These are phyloP conservation scores for Garra rufa DNA, from an alignment of 2,113 vertebrate genomes.

Conservation along the genomic window DNA sequence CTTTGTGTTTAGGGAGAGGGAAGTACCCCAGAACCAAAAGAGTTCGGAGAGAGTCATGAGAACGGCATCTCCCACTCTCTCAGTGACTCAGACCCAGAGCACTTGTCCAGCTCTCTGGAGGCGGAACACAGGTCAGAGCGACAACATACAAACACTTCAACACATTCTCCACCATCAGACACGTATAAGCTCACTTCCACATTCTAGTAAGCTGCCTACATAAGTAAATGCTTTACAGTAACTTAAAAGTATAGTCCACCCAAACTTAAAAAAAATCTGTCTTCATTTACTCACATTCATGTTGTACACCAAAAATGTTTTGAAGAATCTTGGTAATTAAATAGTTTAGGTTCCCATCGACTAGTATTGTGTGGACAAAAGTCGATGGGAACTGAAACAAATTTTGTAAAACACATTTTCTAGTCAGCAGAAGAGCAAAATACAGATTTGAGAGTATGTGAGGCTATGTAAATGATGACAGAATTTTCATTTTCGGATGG, in stretches of 20 bases:
- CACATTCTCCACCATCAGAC: not conserved
- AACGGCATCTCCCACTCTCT: conserved; percentile 91
- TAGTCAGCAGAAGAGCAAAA: too few species aligned
- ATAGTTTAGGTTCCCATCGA: not conserved
- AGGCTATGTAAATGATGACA: too few species aligned
- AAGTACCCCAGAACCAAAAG: conserved; percentile 92
- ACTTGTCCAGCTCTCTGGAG: conserved; percentile 95
- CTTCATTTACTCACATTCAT: not conserved
- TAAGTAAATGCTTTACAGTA: not conserved
- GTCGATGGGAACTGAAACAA: not conserved
- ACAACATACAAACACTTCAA: not conserved
- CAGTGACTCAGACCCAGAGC: conserved; percentile 87
- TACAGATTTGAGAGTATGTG: not conserved
- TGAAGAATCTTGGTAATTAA: not conserved
- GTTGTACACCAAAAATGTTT: not conserved
- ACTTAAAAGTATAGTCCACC: not conserved
- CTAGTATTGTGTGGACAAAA: not conserved
- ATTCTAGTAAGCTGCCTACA: not conserved
- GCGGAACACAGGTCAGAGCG: conserved; percentile 91
- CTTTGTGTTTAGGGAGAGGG: conserved; percentile 72
- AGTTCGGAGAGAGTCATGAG: conserved; percentile 90
- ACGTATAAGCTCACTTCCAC: not conserved
- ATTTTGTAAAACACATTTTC: not conserved
- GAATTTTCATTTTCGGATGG: too few species aligned
- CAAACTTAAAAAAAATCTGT: not conserved